Percentiles rank a stretch among this genome's conserved stretches.
Conservation (phyloP, 2,797 vertebrate species). For the Valencia hispanica region DNA sequence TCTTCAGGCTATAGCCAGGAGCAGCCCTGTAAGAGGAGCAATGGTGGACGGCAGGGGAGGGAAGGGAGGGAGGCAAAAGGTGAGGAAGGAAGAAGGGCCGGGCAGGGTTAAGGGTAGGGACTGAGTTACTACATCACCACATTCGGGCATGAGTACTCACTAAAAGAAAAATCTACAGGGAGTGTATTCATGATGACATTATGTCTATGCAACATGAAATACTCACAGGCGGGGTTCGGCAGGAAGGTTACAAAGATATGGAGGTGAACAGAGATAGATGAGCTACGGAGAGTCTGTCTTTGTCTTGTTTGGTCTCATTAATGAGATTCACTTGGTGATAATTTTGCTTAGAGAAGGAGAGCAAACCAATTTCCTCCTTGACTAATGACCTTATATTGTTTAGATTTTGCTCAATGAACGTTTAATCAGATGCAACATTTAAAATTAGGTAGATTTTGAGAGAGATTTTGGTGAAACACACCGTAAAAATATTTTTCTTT, state of each 20-base stretch:
- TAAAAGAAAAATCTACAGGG: constrained; percentile 43
- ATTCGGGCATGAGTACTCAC: constrained; percentile 60
- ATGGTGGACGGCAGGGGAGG: constrained; percentile 60
- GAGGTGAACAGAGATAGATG: constrained; percentile 47
- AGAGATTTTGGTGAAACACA: not conserved
- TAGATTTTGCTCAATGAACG: not conserved
- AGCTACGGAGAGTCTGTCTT: constrained; percentile 18
- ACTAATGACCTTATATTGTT: not conserved
- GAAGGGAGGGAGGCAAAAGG: constrained; percentile 44
- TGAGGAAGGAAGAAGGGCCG: constrained; percentile 31
- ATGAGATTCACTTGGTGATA: not conserved
- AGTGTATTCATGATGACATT: constrained; percentile 42
- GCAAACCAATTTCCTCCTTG: constrained; percentile 11
- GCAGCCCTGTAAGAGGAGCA: constrained; percentile 84
- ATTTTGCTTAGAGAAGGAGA: not conserved
- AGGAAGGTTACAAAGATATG: constrained; percentile 40
- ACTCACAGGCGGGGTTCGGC: constrained; percentile 35
- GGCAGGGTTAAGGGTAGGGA: constrained; percentile 63
- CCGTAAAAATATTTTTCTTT: not conserved
- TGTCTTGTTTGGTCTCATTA: constrained; percentile 17
- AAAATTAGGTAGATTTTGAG: not conserved
- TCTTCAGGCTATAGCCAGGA: constrained; percentile 85
- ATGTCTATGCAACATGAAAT: constrained; percentile 36
- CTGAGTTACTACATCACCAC: constrained; percentile 77
- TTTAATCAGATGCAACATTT: constrained; percentile 3